Base-by-base conservation (phyloP, 2,797 vertebrate genomes). In the Chaenodraco wilsoni region DNA sequence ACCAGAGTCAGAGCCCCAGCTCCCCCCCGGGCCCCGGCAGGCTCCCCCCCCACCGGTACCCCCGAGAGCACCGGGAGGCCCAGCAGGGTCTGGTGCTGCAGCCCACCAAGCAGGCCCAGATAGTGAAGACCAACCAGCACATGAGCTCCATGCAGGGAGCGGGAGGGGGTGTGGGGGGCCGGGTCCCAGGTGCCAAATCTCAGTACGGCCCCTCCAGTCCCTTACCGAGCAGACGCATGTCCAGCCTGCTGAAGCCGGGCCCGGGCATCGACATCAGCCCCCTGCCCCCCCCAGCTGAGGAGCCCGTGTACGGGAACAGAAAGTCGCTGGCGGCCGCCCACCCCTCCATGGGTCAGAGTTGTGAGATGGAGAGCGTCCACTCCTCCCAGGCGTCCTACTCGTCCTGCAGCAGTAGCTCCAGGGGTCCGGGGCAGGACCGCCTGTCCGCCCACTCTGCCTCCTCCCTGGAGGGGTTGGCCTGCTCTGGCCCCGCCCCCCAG, bases 41-140 rank as follows among this genome's bases (percentile, higher is more conserved):
- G 74, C 89, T 86, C 0, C 83, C 84, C 14, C 87, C 65, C 0
- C 88, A 65, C 48, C 93, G 91, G 9, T 91, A 94, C 46, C 82
- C 90, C 27, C 81, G 94, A 70, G 97, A 98, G 82, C 84, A 91
- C 48, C 79, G 94, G 70, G 97, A 98, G 84, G 92, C 94, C 45
- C 95, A 95, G 67, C 95, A 97, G 33, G 97, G 94, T 2, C 65
- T 96, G 83, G 83, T 96, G 4, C 63, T 97, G 80, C 97, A 98
- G 90, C 95, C 98, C 50, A 96, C 95, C 54, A 98, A 96, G 87
- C 97, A 99, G 86, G 97, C 98, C 7, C 98, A 99, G 91, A 99
- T 99, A 1, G 96, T 99, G 45, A 99, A 99, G 92, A 99, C 97
- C 51, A 98, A 94, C 82, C 97, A 97, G 81, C 98, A 98, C 44